These are phyloP conservation scores for Drosophila pectinifera DNA, from an alignment of 1,140 invertebrate genomes.

Conservation along the genomic window DNA sequence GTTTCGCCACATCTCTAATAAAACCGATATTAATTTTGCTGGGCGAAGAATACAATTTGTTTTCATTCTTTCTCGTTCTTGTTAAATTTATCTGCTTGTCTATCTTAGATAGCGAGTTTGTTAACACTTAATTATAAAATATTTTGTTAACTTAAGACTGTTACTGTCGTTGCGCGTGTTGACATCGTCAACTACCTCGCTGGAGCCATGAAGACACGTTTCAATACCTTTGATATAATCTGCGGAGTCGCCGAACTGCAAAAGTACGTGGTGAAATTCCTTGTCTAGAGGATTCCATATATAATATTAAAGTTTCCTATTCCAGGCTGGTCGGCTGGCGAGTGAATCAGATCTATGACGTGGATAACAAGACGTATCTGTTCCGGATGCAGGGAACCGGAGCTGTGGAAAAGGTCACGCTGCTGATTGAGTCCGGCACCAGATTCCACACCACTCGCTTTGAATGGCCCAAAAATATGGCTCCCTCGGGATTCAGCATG, in stretches of 20 bases:
- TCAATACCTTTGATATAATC: constrained; percentile 95
- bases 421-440: constrained; percentile 97
- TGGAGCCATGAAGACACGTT: constrained; percentile 93
- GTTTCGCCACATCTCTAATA: constrained; percentile 8
- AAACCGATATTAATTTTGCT: constrained; percentile 22
- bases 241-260: constrained; percentile 94
- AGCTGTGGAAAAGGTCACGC: constrained; percentile 92
- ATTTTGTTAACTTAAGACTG: neutral
- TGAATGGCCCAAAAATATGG: constrained; percentile 99
- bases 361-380: constrained; percentile 98
- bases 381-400: constrained; percentile 93
- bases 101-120: constrained; percentile 20
- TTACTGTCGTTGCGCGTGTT: constrained; percentile 2
- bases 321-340: constrained; percentile 94
- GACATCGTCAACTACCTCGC: constrained; percentile 6
- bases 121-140: constrained; percentile 5
- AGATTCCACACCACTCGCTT: constrained; percentile 97
- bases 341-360: constrained; percentile 98
- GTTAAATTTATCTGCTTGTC: constrained; percentile 10
- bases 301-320: neutral
- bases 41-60: constrained; percentile 26
- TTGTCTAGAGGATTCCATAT: neutral
- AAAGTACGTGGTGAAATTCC: constrained; percentile 86
- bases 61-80: constrained; percentile 6
- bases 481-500: constrained; percentile 98